Base-by-base conservation (phyloP, 2,113 vertebrate genomes). In the Sakesphorus luctuosus region DNA sequence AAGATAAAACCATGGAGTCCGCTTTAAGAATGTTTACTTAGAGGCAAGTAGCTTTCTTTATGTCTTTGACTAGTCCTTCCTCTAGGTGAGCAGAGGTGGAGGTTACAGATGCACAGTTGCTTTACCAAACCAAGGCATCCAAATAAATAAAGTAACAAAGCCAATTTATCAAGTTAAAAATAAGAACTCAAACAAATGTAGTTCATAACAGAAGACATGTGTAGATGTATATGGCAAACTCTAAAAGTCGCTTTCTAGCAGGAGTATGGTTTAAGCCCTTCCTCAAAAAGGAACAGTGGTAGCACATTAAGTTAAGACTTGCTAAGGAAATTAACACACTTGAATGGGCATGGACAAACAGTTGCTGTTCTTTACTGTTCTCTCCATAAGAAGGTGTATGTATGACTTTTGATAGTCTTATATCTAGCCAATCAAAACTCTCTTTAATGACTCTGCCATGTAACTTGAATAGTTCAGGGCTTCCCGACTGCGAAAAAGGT, bases 51-150 rank as follows among this genome's bases (percentile, higher is more conserved):
- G 44, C 24, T 65, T 83, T 83, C 53, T 28, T 52, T 31, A n/a
- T 59, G 66, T 61, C 24, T 61, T 36, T 38, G 59, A 62, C 25
- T 62, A 85, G 49, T 31, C 29, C 16, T 24, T 73, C 29, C 59
- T 92, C 55, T 26, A 49, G 7, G 53, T n/a, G 31, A 84, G 6
- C 0, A 59, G 59, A 76, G 8, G 17, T 18, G 12, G 29, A 76
- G 31, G 66, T n/a, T 49, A 88, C 28, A 66, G 63, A 56, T 13
- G 58, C 59, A 59, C 15, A 0, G 0, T 2, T 31, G 40, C 40
- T 43, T 83, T 56, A 55, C 16, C 35, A 89, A 87, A 91, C 49
- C 7, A 79, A 49, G 31, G 75, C 62, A 80, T 29, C n/a, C 11
- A 38, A 66, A 58, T 52, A 73, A 61, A 55, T 40, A 31, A 59